phyloP scores from a whole-genome alignment of 2,797 vertebrate species.

The Adrianichthys oophorus region DNA sequence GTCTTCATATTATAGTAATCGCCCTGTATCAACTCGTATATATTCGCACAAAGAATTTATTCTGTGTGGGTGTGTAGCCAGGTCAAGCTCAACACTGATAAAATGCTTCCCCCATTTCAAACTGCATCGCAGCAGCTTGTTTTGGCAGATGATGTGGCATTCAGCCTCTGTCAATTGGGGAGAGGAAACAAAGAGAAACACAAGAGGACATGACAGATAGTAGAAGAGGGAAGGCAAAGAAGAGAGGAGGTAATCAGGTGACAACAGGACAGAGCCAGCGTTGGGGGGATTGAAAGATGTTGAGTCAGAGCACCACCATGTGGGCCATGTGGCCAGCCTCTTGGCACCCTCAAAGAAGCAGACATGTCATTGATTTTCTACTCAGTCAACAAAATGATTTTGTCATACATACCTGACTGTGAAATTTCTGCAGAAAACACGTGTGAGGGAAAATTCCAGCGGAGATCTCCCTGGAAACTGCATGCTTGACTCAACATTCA shows the following conservation, averaged over 20 bases:
- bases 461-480: constrained; percentile 60
- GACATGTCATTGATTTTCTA: constrained; percentile 68
- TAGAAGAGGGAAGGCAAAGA: constrained; percentile 36
- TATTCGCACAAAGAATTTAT: not conserved
- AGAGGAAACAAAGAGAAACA: constrained; percentile 39
- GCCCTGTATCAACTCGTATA: constrained; percentile 12
- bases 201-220: constrained; percentile 52
- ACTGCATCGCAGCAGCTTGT: constrained; percentile 52
- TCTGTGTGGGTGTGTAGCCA: constrained; percentile 5
- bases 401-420: constrained; percentile 54
- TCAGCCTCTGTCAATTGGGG: constrained; percentile 67
- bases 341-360: constrained; percentile 31
- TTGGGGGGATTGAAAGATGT: constrained; percentile 28
- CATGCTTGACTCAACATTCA: constrained; percentile 23
- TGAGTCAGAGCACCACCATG: constrained; percentile 76
- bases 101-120: constrained; percentile 40
- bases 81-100: constrained; percentile 35
- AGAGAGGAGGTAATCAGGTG: constrained; percentile 57
- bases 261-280: constrained; percentile 44
- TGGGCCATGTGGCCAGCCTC: constrained; percentile 40
- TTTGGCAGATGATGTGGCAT: constrained; percentile 74
- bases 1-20: constrained; percentile 33
- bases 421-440: constrained; percentile 57
- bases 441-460: constrained; percentile 45
- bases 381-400: constrained; percentile 69